Base-by-base conservation (phyloP, 2,888 invertebrate species). In the Pardosa pseudoannulata region DNA sequence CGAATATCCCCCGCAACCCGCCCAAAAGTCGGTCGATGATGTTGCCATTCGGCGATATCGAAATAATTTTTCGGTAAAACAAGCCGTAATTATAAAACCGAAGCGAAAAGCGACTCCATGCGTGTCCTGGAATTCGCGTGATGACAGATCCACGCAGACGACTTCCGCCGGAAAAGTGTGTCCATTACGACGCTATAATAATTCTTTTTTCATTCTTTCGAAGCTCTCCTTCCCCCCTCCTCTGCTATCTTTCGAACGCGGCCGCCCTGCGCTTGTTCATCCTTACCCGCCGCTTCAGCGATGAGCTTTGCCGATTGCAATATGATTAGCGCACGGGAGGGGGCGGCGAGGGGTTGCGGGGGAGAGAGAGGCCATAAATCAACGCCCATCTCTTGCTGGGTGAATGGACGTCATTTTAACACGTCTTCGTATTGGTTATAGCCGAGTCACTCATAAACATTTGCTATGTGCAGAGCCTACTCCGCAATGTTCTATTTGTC, bases 371-470 rank as follows among this genome's bases (percentile, higher is more conserved):
- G 64, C 75, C 82, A 82, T 82, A 82, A 82, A 82, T 82, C 82
- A 82, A 75, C 82, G 82, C 76, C 82, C 62, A 75, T 82, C 71
- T 50, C 62, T n/a, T 76, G 82, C 76, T 82, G 76, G 76, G 76
- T 82, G 46, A 46, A 65, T 46, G 64, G 13, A 23, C 70, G n/a
- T 65, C 82, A 46, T n/a, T n/a, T n/a, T n/a, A n/a, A n/a, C n/a
- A n/a, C n/a, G n/a, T n/a, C n/a, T n/a, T n/a, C n/a, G n/a, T n/a
- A n/a, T n/a, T n/a, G n/a, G n/a, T n/a, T n/a, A n/a, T n/a, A n/a
- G n/a, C n/a, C n/a, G n/a, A n/a, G n/a, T n/a, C n/a, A n/a, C n/a
- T n/a, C n/a, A n/a, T n/a, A n/a, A n/a, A n/a, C n/a, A n/a, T n/a
- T n/a, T n/a, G n/a, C n/a, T n/a, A n/a, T n/a, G n/a, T n/a, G n/a